Base-by-base conservation (phyloP, 35 echinoderm and acorn worm genomes). In the Eucidaris tribuloides region DNA sequence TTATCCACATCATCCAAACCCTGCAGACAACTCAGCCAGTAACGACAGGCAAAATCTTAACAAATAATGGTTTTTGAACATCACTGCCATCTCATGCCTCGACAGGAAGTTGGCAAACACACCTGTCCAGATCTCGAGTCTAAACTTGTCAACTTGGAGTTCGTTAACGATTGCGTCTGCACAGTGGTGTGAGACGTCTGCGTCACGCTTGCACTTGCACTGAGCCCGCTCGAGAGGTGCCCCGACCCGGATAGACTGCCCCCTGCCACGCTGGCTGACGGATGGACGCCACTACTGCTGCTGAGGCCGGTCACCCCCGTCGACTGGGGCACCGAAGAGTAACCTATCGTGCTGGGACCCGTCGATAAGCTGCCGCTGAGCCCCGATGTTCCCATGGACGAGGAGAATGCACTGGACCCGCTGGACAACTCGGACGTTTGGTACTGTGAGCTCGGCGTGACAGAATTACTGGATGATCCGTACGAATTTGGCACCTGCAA, bases 161-260 rank as follows among this genome's bases (percentile, higher is more conserved):
- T 65, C 1, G 83, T 71, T 45, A 90, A 71, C 31, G 86, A 83
- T 45, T 90, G 81, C 41, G 86, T 83, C 65, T 90, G 93, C 45
- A 83, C 87, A 71, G 82, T 81, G 3, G 83, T 82, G 65, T 96
- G 93, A 28, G 93, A 84, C 49, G 94, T 50, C 87, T 87, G 76
- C 31, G 83, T 49, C 82, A 84, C 61, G 70, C 77, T 78, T 71
- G 62, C 80, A 77, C 83, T 90, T 76, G 88, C 81, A 58, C 59
- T 77, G 41, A 82, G 14, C 39, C 82, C 61, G 17, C 61, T 54
- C 5, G 40, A 65, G 32, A 86, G 57, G 78, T 93, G 84, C 59
- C 91, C 80, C 29, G 90, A 87, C 49, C 90, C 83, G 18, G 84
- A 79, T 56, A 77, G 38, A 78, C 84, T 50, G 58, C 84, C 59